Evolutionary conservation across 2,113 vertebrate species (phyloP).

Genomic region (Crotalus tigris): DNA sequence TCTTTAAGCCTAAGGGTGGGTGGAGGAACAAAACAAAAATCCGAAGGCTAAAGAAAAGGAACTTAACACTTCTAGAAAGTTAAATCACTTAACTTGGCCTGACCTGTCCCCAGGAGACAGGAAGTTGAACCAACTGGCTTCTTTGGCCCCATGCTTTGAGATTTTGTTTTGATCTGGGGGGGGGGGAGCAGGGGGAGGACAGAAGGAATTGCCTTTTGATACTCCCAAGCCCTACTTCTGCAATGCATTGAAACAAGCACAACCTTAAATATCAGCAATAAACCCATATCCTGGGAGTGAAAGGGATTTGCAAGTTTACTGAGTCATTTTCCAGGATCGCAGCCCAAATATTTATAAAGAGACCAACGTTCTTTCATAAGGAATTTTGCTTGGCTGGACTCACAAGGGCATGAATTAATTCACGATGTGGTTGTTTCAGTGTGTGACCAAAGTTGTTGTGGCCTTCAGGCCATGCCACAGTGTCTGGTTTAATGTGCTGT

Average conservation of each 20-base stretch:
- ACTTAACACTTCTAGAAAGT: neutral
- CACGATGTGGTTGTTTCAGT: neutral
- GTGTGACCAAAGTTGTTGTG: neutral
- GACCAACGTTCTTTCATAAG: neutral
- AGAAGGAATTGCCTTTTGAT: neutral
- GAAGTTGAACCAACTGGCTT: neutral
- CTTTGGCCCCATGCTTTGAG: neutral
- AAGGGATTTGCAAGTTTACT: constrained; percentile 8
- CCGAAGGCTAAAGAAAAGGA: neutral
- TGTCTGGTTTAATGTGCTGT: neutral
- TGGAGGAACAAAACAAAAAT: constrained; percentile 11
- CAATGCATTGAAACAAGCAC: neutral
- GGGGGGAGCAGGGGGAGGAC: neutral
- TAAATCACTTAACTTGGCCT: constrained; percentile 20
- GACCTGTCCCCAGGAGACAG: constrained; percentile 18
- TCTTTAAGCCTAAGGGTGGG: neutral
- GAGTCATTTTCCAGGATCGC: neutral
- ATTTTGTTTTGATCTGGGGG: neutral
- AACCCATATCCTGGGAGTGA: neutral
- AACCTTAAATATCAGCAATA: neutral
- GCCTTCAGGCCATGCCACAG: neutral
- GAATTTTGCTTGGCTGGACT: neutral
- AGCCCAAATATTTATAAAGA: neutral
- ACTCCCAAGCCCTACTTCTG: neutral
- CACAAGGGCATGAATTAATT: neutral